Percentiles rank a stretch among this genome's conserved stretches.
Conservation (phyloP, 1,140 invertebrate species). For the Tetramorium alpestre region DNA sequence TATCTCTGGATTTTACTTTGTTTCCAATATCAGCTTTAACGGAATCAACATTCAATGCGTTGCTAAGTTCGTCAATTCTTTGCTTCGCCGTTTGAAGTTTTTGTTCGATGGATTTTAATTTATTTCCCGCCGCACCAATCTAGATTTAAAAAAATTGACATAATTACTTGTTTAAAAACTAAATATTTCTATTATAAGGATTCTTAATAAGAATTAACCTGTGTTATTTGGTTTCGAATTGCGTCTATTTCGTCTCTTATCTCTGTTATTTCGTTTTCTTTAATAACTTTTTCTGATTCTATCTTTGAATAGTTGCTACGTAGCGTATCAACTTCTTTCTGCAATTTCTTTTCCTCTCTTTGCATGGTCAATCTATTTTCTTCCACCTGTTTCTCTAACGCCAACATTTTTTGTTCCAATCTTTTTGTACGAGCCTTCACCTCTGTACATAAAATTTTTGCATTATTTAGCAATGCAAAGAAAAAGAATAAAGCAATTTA, state of each 20-base stretch:
- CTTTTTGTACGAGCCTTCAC: slow-evolving; percentile 71
- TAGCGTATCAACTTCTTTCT: slow-evolving; percentile 84
- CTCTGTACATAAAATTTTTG: slow-evolving; percentile 67
- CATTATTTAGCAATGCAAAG: slow-evolving; percentile 20
- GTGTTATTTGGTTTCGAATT: slow-evolving; percentile 75
- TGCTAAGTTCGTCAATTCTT: slow-evolving; percentile 71
- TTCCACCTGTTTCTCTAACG: slow-evolving; percentile 81
- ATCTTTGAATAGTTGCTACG: slow-evolving; percentile 83
- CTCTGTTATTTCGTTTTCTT: slow-evolving; percentile 86
- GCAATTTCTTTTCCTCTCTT: slow-evolving; percentile 84
- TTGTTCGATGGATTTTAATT: slow-evolving; percentile 81
- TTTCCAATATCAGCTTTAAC: slow-evolving; percentile 79
- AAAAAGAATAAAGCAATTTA: slow-evolving; percentile 27
- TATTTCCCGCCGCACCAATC: slow-evolving; percentile 81
- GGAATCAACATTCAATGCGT: slow-evolving; percentile 77
- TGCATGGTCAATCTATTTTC: slow-evolving; percentile 82
- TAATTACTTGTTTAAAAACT: not conserved
- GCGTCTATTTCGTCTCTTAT: slow-evolving; percentile 85
- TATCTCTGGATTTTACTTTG: slow-evolving; percentile 74
- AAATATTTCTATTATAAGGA: slow-evolving; percentile 24
- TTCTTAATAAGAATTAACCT: slow-evolving; percentile 60
- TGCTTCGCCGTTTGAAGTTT: slow-evolving; percentile 76
- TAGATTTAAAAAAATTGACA: slow-evolving; percentile 61
- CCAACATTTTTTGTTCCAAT: slow-evolving; percentile 82
- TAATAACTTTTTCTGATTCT: slow-evolving; percentile 84